These are phyloP conservation scores for Phymastichus coffea DNA, from an alignment of 1,140 invertebrate species.

Conservation along the genomic window DNA sequence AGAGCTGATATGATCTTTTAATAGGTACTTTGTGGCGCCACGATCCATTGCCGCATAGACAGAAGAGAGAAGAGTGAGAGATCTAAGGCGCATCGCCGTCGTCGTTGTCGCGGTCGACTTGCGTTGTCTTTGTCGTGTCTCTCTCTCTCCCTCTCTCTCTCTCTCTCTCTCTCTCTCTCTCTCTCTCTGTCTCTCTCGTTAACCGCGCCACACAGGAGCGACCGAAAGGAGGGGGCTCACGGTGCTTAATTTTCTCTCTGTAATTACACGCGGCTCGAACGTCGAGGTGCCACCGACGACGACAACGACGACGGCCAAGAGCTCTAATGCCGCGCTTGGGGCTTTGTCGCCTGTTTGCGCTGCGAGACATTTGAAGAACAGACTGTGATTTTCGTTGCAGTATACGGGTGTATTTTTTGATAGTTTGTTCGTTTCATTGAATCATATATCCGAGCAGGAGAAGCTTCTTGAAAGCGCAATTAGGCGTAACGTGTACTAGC, in stretches of 20 bases:
- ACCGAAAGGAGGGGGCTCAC: not conserved
- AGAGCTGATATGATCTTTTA: slow-evolving; percentile 57
- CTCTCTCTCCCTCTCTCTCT: not conserved
- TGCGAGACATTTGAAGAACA: too few species aligned
- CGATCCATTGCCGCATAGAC: slow-evolving; percentile 53
- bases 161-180: not conserved
- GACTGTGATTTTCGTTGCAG: too few species aligned
- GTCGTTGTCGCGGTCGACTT: slow-evolving; percentile 1
- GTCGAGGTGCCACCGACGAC: too few species aligned
- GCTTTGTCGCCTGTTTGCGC: too few species aligned
- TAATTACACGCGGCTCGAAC: slow-evolving; percentile 29
- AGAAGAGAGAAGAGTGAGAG: slow-evolving; percentile 18
- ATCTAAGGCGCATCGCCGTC: not conserved
- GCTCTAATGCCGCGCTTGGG: too few species aligned
- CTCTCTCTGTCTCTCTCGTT: slow-evolving; percentile 1
- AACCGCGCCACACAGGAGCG: slow-evolving; percentile 6
- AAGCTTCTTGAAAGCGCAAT: not conserved
- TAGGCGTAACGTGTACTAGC: not conserved
- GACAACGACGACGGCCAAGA: too few species aligned
- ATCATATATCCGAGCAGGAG: too few species aligned
- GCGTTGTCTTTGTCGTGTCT: not conserved
- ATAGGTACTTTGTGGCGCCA: slow-evolving; percentile 54
- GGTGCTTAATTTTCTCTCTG: slow-evolving; percentile 23
- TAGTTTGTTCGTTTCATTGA: too few species aligned
- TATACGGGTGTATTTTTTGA: too few species aligned